Evolutionary conservation across 2,888 invertebrate species (phyloP), one percentile per base, ranked within the genome.

Genomic region (Muscina levida): DNA sequence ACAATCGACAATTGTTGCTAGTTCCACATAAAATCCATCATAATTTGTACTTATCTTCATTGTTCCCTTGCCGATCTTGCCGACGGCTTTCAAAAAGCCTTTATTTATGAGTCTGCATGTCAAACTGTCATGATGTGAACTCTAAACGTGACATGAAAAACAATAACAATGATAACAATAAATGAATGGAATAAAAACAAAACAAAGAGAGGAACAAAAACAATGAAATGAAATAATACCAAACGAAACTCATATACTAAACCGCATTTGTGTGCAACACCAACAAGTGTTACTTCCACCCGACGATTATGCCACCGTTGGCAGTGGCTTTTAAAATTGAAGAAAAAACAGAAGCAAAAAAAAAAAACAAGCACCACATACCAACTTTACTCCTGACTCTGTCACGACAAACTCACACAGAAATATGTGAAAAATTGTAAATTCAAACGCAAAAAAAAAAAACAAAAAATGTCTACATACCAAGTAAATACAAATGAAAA

Each of bases 61-160:
- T 22, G 4, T 22, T 53, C 53, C 19, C 10, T 22, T 17, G 37
- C 19, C 48, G 17, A 10, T 37, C 37, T 37, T 37, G 37, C 48
- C 3, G n/a, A n/a, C n/a, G 48, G 17, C 13, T 15, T 48, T 48
- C 15, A 48, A n/a, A 31, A 2, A 5, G 57, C 6, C 15, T 4
- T n/a, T n/a, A n/a, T n/a, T n/a, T n/a, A n/a, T n/a, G 48, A n/a
- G 48, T 17, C 15, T 72, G 59, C 72, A 75, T 81, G 76, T 70
- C 79, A 77, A 76, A 82, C 74, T 81, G 77, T 83, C 82, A 82
- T 70, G 59, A 79, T 76, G 51, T 82, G 82, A 79, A 83, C 82
- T 83, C 82, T 76, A 77, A 77, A 75, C 77, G 78, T 82, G 75
- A 79, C 72, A 72, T 66, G 72, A 72, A 73, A n/a, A 74, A 74